Evolutionary conservation across 2,888 invertebrate species (phyloP).

Genomic region (Macrophya alboannulata): DNA sequence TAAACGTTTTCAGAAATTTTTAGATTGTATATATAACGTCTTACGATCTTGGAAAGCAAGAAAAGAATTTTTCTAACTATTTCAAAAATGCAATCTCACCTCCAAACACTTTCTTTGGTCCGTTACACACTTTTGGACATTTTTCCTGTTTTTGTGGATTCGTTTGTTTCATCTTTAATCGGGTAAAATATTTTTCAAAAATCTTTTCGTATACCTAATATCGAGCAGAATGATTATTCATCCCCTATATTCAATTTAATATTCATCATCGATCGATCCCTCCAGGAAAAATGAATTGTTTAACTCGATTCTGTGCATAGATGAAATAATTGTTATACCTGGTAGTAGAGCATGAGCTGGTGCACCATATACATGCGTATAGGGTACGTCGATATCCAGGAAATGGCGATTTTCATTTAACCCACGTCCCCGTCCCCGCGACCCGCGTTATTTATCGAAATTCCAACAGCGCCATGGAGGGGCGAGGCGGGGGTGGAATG

Average conservation of each 20-base stretch:
- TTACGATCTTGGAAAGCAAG: too few relatives aligned
- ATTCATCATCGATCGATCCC: not conserved
- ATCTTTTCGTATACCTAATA: not conserved
- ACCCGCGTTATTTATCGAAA: constrained; percentile 61
- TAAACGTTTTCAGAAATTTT: not conserved
- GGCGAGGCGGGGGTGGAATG: constrained; percentile 60
- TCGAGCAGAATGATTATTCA: not conserved
- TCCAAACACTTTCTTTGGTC: too few relatives aligned
- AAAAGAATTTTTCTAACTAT: too few relatives aligned
- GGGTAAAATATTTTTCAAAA: too few relatives aligned
- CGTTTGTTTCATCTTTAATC: too few relatives aligned
- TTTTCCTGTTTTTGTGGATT: too few relatives aligned
- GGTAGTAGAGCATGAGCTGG: constrained; percentile 1
- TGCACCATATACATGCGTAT: not conserved
- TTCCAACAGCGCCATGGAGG: constrained; percentile 62
- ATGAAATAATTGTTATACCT: not conserved
- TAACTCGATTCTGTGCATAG: constrained; percentile 11
- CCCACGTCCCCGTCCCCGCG: not conserved
- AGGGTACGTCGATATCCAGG: not conserved
- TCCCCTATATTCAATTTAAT: not conserved
- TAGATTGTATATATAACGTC: not conserved
- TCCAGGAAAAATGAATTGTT: not conserved
- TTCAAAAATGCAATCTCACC: too few relatives aligned
- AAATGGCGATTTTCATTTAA: constrained; percentile 40
- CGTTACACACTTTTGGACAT: too few relatives aligned